Evolutionary conservation across 2,888 invertebrate species (phyloP).

Genomic region (Heliothis peltigera): DNA sequence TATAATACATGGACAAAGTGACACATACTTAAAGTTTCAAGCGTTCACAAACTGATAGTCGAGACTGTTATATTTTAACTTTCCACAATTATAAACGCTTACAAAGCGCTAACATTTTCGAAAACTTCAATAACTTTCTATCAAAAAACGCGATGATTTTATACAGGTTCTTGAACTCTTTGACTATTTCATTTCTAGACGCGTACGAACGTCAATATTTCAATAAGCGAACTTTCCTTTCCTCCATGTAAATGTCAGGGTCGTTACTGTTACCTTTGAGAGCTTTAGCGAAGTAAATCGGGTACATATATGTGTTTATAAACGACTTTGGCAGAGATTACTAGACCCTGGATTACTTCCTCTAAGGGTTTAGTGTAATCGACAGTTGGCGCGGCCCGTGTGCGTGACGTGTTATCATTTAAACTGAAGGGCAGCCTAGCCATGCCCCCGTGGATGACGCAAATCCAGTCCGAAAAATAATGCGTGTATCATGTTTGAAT

Average conservation of each 20-base stretch:
- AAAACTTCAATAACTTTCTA: constrained; percentile 13
- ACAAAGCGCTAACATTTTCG: neutral
- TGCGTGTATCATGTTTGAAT: constrained; percentile 35
- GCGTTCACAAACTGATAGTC: constrained; percentile 17
- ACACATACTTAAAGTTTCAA: constrained; percentile 8
- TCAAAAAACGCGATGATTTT: constrained; percentile 18
- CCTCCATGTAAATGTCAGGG: constrained; percentile 40
- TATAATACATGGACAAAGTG: constrained; percentile 12
- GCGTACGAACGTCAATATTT: constrained; percentile 29
- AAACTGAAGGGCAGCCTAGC: constrained; percentile 68
- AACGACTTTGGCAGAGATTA: constrained; percentile 46
- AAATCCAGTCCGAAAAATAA: constrained; percentile 62
- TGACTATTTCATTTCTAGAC: constrained; percentile 17
- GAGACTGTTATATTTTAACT: neutral
- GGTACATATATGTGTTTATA: constrained; percentile 46
- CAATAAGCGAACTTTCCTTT: constrained; percentile 44
- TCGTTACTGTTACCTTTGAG: constrained; percentile 34
- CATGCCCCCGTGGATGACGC: constrained; percentile 70
- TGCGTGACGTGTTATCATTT: constrained; percentile 73
- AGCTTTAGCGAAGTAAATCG: constrained; percentile 53
- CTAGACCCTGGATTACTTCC: constrained; percentile 53
- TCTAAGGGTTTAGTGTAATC: constrained; percentile 27
- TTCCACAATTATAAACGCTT: neutral
- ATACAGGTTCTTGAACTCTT: constrained; percentile 27
- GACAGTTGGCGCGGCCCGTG: constrained; percentile 41